Conservation (phyloP, 35 echinoderm and acorn worm species). For the Diadema setosum region DNA sequence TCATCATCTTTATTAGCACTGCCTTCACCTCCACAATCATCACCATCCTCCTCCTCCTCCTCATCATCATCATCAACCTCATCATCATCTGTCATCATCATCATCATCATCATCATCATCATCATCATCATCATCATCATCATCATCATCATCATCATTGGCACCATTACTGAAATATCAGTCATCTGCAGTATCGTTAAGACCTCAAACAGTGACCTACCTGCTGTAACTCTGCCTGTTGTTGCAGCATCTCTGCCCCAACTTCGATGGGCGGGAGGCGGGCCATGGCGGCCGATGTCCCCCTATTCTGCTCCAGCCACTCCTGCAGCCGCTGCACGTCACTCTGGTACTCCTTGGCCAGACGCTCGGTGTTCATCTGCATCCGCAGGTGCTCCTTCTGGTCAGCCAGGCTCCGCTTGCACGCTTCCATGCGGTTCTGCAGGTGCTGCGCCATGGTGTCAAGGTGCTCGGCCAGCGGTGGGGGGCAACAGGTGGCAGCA, state of each 20-base stretch:
- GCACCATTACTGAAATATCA: too few species aligned
- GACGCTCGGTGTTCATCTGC: constrained; percentile 46
- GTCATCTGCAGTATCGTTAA: too few species aligned
- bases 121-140: too few species aligned
- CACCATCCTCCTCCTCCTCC: too few species aligned
- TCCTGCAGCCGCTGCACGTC: constrained; percentile 79
- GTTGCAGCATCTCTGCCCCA: constrained; percentile 74
- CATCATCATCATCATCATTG: too few species aligned
- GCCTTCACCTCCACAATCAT: too few species aligned
- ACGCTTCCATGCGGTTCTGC: constrained; percentile 52
- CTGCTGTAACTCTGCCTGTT: constrained; percentile 89
- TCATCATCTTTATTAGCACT: too few species aligned
- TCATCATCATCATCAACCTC: too few species aligned
- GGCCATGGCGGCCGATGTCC: neutral
- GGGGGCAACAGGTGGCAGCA: neutral
- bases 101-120: too few species aligned
- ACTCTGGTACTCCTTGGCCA: constrained; percentile 84
- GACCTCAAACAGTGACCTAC: too few species aligned
- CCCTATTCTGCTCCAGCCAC: constrained; percentile 43
- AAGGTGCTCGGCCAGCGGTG: constrained; percentile 26
- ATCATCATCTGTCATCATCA: too few species aligned
- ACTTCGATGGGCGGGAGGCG: constrained; percentile 36
- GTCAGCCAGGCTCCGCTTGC: constrained; percentile 47
- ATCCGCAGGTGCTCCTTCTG: constrained; percentile 47
- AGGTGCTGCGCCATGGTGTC: constrained; percentile 25